Base-by-base conservation (phyloP, 2,113 vertebrate species). In the Thymallus thymallus region DNA sequence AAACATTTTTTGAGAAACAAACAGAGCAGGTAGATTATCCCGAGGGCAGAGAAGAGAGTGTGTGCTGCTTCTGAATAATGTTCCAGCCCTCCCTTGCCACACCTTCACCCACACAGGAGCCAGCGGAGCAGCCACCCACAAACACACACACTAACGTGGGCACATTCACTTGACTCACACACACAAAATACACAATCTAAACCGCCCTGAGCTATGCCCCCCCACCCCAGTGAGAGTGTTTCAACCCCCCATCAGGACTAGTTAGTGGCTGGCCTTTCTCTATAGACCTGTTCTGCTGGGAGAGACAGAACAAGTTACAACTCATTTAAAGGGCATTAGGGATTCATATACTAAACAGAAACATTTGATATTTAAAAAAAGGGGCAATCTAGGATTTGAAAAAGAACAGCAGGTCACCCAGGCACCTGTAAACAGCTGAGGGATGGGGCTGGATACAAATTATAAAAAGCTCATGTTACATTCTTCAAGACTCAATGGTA, bases 271-370 rank as follows among this genome's bases (percentile, higher is more conserved):
- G 61, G 23, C 61, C 30, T 5, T 4, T 1, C 4, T 32, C 5
- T 32, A 32, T 32, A 32, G 32, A 1, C 6, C 5, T 32, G 6
- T 6, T 48, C 12, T 48, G 45, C 45, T 46, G 10, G 10, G 45
- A 13, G 12, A 46, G 45, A 46, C 45, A 32, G 23, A 65, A 65
- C 63, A 20, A 65, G 63, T 65, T 65, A 6, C 14, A 65, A 66
- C 64, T 66, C 64, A 66, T 66, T 66, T 35, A 66, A 66, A 66
- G 30, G 64, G 18, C 30, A 66, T 66, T 32, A 22, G 29, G 29
- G 26, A n/a, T 60, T 22, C 16, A 7, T 7, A 60, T 2, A 66
- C 16, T 30, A 35, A 9, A 51, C 6, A 35, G 6, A 35, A 66
- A n/a, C 16, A 32, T 22, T 35, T 35, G 6, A 14, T 18, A 3